Conservation (phyloP, 2,888 invertebrate species). For the Chironomus tentans region DNA sequence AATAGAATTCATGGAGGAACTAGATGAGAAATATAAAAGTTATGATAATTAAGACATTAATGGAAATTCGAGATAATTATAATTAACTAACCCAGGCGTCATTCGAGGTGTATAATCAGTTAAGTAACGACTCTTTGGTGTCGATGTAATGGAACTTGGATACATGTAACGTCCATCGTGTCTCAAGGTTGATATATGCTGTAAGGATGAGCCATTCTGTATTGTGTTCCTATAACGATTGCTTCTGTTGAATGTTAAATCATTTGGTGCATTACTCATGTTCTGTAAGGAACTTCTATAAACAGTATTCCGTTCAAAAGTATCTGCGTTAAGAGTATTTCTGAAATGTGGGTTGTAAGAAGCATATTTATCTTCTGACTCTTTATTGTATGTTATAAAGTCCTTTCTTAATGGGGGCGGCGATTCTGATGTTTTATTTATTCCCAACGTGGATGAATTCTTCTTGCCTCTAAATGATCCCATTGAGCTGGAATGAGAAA, state of each 20-base stretch:
- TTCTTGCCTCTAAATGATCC: constrained; percentile 40
- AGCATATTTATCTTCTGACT: constrained; percentile 31
- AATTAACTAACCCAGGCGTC: constrained; percentile 43
- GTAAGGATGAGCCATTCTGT: constrained; percentile 31
- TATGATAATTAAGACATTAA: neutral
- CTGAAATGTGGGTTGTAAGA: constrained; percentile 34
- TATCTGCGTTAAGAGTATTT: constrained; percentile 30
- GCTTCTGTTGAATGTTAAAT: constrained; percentile 34
- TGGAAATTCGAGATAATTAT: constrained; percentile 34
- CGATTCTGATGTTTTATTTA: constrained; percentile 42
- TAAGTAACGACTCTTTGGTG: constrained; percentile 46
- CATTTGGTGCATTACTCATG: constrained; percentile 8
- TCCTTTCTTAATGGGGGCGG: constrained; percentile 37
- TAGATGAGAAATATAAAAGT: constrained; percentile 28
- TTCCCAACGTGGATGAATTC: constrained; percentile 41
- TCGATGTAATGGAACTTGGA: constrained; percentile 49
- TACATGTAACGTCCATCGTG: constrained; percentile 44
- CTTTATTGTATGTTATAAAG: constrained; percentile 19
- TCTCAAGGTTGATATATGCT: neutral
- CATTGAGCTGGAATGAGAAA: constrained; percentile 34
- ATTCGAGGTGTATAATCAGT: constrained; percentile 35
- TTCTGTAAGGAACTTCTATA: constrained; percentile 37
- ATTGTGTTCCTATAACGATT: constrained; percentile 37
- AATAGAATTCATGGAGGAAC: constrained; percentile 47
- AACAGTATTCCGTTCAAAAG: constrained; percentile 34